Conservation (phyloP, 2,888 invertebrate genomes). For the Cerastis leucographa region DNA sequence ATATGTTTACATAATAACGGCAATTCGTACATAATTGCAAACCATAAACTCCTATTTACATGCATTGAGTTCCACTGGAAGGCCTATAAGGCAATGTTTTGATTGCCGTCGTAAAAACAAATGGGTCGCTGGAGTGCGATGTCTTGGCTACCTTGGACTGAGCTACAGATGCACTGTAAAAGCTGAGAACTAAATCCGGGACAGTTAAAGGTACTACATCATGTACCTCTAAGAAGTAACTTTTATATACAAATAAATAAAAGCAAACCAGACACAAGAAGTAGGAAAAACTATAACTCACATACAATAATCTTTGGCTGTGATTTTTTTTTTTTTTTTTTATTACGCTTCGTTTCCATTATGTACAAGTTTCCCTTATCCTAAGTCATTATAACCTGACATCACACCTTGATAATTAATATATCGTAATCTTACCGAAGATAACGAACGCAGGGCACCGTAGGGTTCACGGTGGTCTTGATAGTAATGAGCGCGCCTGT, state of each 20-base stretch:
- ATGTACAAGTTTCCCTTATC: not conserved
- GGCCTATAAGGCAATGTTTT: not conserved
- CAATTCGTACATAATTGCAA: not conserved
- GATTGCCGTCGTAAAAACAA: not conserved
- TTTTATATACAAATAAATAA: not conserved
- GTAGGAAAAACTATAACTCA: not conserved
- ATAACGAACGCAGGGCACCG: not conserved
- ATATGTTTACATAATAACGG: not conserved
- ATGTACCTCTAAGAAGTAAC: not conserved
- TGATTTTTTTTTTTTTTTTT: not conserved
- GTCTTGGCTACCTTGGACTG: not conserved
- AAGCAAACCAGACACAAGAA: not conserved
- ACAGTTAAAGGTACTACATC: not conserved
- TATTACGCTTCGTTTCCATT: not conserved
- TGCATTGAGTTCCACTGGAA: not conserved
- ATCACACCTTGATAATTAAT: too few species aligned
- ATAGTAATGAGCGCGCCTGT: too few species aligned
- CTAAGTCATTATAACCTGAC: not conserved
- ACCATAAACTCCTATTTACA: constrained; percentile 4
- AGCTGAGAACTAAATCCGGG: not conserved
- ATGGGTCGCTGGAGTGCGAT: not conserved
- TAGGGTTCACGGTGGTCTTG: too few species aligned
- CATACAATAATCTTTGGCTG: not conserved
- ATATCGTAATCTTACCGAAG: not conserved
- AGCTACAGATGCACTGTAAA: not conserved